A percentile compares a stretch with the other conserved stretches of the same genome.
phyloP scores from a whole-genome alignment of 2,888 invertebrate species.

The Aleiodes leptofemur region DNA sequence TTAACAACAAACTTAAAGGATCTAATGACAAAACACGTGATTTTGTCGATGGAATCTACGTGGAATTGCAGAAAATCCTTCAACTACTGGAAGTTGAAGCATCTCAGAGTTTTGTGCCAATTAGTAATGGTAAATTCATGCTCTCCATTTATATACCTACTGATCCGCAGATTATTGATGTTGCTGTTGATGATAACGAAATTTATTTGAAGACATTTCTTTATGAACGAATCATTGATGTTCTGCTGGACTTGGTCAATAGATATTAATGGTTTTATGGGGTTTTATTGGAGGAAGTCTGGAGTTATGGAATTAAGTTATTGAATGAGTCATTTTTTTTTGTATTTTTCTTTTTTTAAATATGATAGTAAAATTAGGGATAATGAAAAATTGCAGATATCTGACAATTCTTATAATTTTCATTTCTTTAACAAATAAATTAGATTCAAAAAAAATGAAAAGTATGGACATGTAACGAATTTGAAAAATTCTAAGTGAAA shows the following conservation, averaged over 20 bases:
- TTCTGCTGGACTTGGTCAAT: neutral
- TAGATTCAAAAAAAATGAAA: no score
- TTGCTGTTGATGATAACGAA: conserved; percentile 10
- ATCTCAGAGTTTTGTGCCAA: neutral
- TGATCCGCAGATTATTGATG: conserved; percentile 9
- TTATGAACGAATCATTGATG: neutral
- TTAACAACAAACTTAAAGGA: neutral
- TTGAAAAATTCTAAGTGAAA: no score
- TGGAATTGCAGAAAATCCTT: neutral
- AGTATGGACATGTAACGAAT: no score
- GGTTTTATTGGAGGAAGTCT: no score
- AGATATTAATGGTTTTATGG: neutral
- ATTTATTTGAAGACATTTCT: neutral
- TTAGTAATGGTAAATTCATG: conserved; percentile 4
- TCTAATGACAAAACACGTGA: neutral
- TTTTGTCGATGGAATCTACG: neutral
- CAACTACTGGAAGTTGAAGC: neutral
- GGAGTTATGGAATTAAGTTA: no score
- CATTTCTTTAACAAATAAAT: no score
- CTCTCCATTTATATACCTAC: conserved; percentile 7
- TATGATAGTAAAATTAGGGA: no score
- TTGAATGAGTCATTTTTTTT: no score
- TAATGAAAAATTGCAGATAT: no score
- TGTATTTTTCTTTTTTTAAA: no score
- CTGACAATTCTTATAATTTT: no score